A percentile compares a stretch with the other conserved stretches of the same genome.
phyloP scores from a whole-genome alignment of 2,113 vertebrate genomes.

The Coreoperca whiteheadi region DNA sequence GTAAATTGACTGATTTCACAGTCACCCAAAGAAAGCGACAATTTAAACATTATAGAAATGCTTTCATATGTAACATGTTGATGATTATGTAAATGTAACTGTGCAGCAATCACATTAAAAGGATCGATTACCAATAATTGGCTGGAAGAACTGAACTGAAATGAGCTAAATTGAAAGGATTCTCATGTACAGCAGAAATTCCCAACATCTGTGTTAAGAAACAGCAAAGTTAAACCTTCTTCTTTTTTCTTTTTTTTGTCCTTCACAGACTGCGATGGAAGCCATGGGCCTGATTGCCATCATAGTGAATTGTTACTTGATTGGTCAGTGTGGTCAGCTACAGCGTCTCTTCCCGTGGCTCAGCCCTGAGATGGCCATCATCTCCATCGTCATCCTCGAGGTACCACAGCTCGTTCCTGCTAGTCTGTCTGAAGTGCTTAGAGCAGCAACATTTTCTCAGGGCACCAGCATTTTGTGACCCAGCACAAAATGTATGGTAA shows the following conservation, averaged over 20 bases:
- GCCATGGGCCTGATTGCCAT: slow-evolving; percentile 95
- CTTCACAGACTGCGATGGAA: slow-evolving; percentile 94
- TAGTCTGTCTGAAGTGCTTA: not conserved
- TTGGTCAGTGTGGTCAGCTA: slow-evolving; percentile 97
- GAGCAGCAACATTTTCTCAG: not conserved
- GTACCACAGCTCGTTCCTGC: slow-evolving; percentile 72
- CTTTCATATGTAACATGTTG: not conserved
- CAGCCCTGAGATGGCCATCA: slow-evolving; percentile 95
- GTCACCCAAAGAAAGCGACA: not conserved
- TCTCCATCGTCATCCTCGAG: slow-evolving; percentile 97
- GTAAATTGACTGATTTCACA: not conserved
- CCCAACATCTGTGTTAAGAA: not conserved
- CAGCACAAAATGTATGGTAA: slow-evolving; percentile 3
- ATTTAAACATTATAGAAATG: not conserved
- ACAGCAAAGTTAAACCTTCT: not conserved
- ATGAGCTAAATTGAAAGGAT: not conserved
- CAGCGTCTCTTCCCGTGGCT: slow-evolving; percentile 96
- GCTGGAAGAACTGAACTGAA: not conserved
- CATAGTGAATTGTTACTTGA: slow-evolving; percentile 97
- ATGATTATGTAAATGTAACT: not conserved
- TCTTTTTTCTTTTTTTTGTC: not conserved
- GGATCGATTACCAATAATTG: not conserved
- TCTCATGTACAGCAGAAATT: not conserved
- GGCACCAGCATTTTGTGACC: not conserved
- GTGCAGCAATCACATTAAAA: not conserved